A percentile compares a stretch with the other conserved stretches of the same genome.
Conservation (phyloP, 2,113 vertebrate species). For the Phalacrocorax carbo region DNA sequence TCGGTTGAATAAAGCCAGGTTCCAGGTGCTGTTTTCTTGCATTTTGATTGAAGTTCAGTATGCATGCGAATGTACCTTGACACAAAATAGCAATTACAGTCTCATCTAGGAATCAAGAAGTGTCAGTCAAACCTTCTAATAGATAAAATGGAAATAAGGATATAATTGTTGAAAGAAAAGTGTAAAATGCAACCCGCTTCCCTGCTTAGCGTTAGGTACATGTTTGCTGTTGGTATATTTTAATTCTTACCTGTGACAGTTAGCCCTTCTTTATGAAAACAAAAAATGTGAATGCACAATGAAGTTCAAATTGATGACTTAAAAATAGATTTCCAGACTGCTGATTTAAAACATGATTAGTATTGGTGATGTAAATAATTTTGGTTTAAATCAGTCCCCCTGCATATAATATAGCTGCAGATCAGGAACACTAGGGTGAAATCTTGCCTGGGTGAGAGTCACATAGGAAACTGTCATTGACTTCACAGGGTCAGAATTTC, state of each 20-base stretch:
- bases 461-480: not conserved
- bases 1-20: constrained; percentile 23
- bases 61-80: constrained; percentile 49
- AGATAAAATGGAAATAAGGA: constrained; percentile 5
- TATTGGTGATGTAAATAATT: not conserved
- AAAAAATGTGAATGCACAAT: not conserved
- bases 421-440: not conserved
- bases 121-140: constrained; percentile 27
- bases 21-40: constrained; percentile 46
- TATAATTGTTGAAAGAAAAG: not conserved
- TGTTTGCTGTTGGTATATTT: not conserved
- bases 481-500: not conserved
- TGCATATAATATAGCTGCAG: not conserved
- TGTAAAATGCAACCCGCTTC: not conserved
- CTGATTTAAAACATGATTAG: not conserved
- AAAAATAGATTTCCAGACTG: not conserved
- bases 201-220: not conserved
- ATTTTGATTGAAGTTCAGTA: constrained; percentile 47
- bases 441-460: not conserved
- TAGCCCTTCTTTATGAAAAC: not conserved
- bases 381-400: not conserved
- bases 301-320: not conserved
- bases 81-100: constrained; percentile 47
- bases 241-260: not conserved
- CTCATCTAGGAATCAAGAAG: constrained; percentile 26